These are phyloP conservation scores for Malurus alboscapulatus DNA, from an alignment of 2,113 vertebrate genomes.

Conservation along the genomic window DNA sequence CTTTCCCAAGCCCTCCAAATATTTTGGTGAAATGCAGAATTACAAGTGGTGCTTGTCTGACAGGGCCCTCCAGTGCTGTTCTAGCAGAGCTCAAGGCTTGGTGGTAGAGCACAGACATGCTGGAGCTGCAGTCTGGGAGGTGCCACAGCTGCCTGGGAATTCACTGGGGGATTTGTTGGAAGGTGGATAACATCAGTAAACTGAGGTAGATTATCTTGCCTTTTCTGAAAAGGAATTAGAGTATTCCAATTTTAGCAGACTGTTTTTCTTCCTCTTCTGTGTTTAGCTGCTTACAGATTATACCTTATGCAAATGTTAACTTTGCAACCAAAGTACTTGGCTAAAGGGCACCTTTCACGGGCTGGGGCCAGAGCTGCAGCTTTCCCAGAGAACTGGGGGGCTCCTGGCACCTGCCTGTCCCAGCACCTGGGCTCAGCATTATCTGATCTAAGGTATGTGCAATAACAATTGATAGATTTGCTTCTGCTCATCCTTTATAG, in stretches of 20 bases:
- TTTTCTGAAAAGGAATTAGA: conserved; percentile 29
- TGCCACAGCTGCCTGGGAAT: conserved; percentile 3
- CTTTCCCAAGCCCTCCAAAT: not conserved
- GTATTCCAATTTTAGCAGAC: not conserved
- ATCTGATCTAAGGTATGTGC: not conserved
- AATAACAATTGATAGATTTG: not conserved
- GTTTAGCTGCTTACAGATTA: conserved; percentile 15
- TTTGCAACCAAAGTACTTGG: not conserved
- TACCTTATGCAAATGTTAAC: conserved; percentile 16
- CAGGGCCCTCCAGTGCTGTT: not conserved
- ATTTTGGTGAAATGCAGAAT: not conserved
- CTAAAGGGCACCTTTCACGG: not conserved
- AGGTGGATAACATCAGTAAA: conserved; percentile 1
- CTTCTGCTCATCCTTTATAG: not conserved
- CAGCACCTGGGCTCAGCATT: not conserved
- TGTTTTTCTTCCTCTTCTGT: conserved; percentile 7
- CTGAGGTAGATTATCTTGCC: conserved; percentile 16
- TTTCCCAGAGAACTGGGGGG: not conserved
- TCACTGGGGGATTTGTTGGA: not conserved
- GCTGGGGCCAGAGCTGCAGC: not conserved
- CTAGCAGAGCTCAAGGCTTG: not conserved
- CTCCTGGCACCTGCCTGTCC: not conserved
- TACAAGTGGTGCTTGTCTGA: not conserved
- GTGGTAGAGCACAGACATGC: not conserved
- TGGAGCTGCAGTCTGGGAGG: not conserved